Evolutionary conservation across 2,888 invertebrate genomes (phyloP).

Genomic region (Melipona beecheii): DNA sequence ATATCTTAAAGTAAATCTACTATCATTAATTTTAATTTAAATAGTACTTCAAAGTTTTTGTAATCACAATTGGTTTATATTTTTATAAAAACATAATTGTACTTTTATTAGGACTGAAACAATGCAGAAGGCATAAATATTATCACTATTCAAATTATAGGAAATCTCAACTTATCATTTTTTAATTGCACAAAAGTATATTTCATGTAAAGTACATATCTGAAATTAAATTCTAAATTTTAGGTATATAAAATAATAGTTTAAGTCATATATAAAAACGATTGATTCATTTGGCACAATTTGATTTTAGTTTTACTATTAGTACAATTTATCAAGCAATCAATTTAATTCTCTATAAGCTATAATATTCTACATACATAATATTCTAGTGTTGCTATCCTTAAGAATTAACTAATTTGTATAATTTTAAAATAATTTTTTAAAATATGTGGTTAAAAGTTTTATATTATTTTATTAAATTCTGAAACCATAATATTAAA

Average conservation of each 20-base stretch:
- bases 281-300: slow-evolving; percentile 58
- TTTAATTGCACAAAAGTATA: slow-evolving; percentile 11
- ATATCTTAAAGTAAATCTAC: slow-evolving; percentile 5
- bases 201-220: slow-evolving; percentile 17
- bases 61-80: slow-evolving; percentile 24
- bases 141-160: slow-evolving; percentile 14
- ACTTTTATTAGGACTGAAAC: slow-evolving; percentile 1
- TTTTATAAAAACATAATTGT: slow-evolving; percentile 36
- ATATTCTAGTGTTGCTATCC: background rate
- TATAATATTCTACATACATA: slow-evolving; percentile 8
- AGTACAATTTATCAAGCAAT: slow-evolving; percentile 10
- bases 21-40: slow-evolving; percentile 24
- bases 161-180: background rate
- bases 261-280: slow-evolving; percentile 38
- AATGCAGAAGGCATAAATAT: slow-evolving; percentile 1
- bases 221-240: slow-evolving; percentile 20
- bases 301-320: slow-evolving; percentile 24
- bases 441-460: slow-evolving; percentile 3
- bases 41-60: slow-evolving; percentile 25
- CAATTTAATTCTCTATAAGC: slow-evolving; percentile 11
- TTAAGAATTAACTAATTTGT: background rate
- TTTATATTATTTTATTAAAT: background rate
- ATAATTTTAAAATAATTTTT: background rate
- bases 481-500: background rate
- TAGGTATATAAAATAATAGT: slow-evolving; percentile 20